These are phyloP conservation scores for Pandemis cinnamomeana DNA, from an alignment of 2,888 invertebrate genomes.

Conservation along the genomic window DNA sequence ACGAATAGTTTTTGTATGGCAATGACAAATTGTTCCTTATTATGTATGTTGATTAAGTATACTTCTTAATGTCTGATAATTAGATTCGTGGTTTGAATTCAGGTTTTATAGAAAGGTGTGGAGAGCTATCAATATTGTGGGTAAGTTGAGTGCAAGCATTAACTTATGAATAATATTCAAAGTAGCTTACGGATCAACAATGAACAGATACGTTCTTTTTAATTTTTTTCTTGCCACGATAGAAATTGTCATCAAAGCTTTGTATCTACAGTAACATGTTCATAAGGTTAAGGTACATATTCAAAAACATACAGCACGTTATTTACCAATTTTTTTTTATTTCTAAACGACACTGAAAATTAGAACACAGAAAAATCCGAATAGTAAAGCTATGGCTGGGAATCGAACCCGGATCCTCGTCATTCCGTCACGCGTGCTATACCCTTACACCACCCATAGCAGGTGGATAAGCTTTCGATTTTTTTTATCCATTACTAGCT, in stretches of 20 bases:
- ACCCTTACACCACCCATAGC: too few species aligned
- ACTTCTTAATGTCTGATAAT: slow-evolving; percentile 50
- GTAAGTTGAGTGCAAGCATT: slow-evolving; percentile 16
- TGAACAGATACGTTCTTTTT: not conserved
- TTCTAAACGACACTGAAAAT: too few species aligned
- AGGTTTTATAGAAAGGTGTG: slow-evolving; percentile 27
- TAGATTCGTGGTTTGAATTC: slow-evolving; percentile 30
- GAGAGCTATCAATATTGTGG: slow-evolving; percentile 31
- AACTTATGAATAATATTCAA: slow-evolving; percentile 23
- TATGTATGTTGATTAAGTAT: slow-evolving; percentile 56
- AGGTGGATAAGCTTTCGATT: too few species aligned
- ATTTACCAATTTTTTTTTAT: too few species aligned
- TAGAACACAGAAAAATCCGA: too few species aligned
- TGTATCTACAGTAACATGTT: not conserved
- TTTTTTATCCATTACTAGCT: too few species aligned
- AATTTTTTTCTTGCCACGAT: not conserved
- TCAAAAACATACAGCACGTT: too few species aligned
- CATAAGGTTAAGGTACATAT: not conserved
- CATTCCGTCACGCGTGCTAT: too few species aligned
- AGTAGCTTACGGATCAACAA: slow-evolving; percentile 6
- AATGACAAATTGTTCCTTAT: slow-evolving; percentile 61
- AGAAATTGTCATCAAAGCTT: not conserved
- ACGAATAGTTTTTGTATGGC: slow-evolving; percentile 45
- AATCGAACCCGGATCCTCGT: too few species aligned
- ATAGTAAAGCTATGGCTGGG: too few species aligned